Conservation (phyloP, 2,113 vertebrate genomes). For the Thunnus maccoyii region DNA sequence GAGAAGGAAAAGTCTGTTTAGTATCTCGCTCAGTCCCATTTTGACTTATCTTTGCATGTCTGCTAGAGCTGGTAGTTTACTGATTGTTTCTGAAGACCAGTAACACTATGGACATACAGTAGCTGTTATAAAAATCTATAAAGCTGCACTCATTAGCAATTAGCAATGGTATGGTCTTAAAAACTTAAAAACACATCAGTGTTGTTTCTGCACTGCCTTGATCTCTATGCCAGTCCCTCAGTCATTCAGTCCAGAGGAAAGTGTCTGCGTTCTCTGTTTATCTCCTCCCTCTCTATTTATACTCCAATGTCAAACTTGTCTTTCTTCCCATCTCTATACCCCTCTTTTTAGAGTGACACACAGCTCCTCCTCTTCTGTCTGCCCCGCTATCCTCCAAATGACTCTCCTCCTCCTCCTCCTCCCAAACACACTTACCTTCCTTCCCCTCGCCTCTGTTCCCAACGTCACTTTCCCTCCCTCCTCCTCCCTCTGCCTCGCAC, state of each 20-base stretch:
- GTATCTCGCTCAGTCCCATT: not conserved
- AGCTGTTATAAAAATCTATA: not conserved
- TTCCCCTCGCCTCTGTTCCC: slow-evolving; percentile 58
- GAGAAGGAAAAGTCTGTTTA: not conserved
- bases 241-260: slow-evolving; percentile 28
- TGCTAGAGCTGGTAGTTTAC: not conserved
- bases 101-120: not conserved
- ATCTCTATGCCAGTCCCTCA: slow-evolving; percentile 16
- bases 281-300: slow-evolving; percentile 62
- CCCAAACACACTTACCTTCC: slow-evolving; percentile 65
- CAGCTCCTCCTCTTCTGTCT: slow-evolving; percentile 57
- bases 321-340: slow-evolving; percentile 51
- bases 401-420: slow-evolving; percentile 53
- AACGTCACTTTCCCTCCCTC: slow-evolving; percentile 67
- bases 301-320: slow-evolving; percentile 67
- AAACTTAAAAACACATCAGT: slow-evolving; percentile 14
- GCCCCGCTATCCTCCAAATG: slow-evolving; percentile 65
- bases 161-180: slow-evolving; percentile 10
- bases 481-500: slow-evolving; percentile 46
- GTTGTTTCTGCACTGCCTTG: slow-evolving; percentile 4
- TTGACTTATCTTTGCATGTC: too few species aligned
- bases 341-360: slow-evolving; percentile 52
- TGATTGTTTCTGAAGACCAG: not conserved
- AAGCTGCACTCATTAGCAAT: slow-evolving; percentile 19
- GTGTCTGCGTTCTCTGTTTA: not conserved